phyloP scores from a whole-genome alignment of 2,888 invertebrate species.

The Polymixis flavicincta region DNA sequence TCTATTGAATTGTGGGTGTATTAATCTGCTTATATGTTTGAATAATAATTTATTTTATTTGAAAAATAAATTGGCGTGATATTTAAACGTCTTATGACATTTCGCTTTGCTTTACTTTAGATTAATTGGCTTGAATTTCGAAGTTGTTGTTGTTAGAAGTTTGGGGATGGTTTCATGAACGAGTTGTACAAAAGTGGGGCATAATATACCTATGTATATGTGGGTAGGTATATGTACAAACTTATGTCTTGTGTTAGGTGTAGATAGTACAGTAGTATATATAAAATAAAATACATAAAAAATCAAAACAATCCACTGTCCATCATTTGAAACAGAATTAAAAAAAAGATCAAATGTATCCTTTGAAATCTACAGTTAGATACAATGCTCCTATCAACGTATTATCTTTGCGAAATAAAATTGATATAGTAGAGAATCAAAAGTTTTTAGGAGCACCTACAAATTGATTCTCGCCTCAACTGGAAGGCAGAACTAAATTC shows the following conservation, averaged over 20 bases:
- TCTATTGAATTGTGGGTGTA: slow-evolving; percentile 70
- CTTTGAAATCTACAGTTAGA: no score
- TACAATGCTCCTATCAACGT: no score
- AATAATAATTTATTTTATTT: slow-evolving; percentile 32
- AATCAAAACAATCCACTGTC: no score
- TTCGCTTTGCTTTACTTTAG: slow-evolving; percentile 4
- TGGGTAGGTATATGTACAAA: not conserved
- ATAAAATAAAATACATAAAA: no score
- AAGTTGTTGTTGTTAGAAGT: slow-evolving; percentile 13
- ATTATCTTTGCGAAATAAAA: no score
- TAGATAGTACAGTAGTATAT: no score
- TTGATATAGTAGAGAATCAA: no score
- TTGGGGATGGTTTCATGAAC: slow-evolving; percentile 9
- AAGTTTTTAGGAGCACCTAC: no score
- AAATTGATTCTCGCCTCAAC: no score
- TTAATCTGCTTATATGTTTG: slow-evolving; percentile 73
- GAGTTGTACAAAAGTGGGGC: slow-evolving; percentile 1
- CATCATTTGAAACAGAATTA: no score
- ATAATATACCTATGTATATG: not conserved
- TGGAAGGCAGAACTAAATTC: no score
- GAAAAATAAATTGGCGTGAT: slow-evolving; percentile 21
- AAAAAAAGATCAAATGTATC: no score
- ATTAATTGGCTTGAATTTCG: slow-evolving; percentile 33
- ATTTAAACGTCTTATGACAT: slow-evolving; percentile 5
- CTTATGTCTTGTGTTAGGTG: not conserved